phyloP scores from a whole-genome alignment of 1,140 invertebrate species.

The Cyrtorhinus lividipennis region DNA sequence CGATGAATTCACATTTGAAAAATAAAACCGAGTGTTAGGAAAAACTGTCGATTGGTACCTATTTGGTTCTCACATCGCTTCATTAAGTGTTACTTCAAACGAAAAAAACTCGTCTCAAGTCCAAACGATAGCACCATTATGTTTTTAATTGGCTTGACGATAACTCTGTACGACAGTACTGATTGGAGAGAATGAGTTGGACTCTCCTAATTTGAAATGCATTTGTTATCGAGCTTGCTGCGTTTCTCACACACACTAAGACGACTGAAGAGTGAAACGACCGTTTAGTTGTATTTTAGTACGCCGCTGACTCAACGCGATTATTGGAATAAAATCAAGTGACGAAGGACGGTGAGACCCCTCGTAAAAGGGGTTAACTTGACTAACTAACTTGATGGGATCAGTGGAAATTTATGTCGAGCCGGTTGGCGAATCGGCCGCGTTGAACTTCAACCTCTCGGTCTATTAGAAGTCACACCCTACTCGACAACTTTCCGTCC shows the following conservation, averaged over 20 bases:
- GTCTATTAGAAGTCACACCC: not conserved
- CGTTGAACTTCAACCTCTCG: not conserved
- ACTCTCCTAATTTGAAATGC: too few species aligned
- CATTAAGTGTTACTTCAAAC: too few species aligned
- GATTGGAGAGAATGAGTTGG: not conserved
- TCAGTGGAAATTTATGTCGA: not conserved
- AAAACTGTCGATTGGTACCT: too few species aligned
- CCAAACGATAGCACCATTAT: too few species aligned
- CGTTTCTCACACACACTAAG: not conserved
- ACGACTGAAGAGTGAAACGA: not conserved
- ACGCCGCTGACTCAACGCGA: constrained; percentile 5
- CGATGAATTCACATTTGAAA: too few species aligned
- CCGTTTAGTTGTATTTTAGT: not conserved
- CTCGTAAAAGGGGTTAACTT: not conserved
- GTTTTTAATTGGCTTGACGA: constrained; percentile 8
- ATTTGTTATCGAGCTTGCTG: not conserved
- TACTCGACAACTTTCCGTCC: not conserved
- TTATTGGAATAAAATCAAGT: not conserved
- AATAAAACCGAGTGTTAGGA: too few species aligned
- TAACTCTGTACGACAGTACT: not conserved
- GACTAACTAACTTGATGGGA: constrained; percentile 1
- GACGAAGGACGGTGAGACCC: not conserved
- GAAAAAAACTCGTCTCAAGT: too few species aligned
- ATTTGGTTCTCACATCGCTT: too few species aligned
- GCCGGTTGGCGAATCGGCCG: not conserved